Evolutionary conservation across 92 coral and sea anemone species (phyloP), one percentile per base, ranked within the genome.

Genomic region (Actinostola sp.): DNA sequence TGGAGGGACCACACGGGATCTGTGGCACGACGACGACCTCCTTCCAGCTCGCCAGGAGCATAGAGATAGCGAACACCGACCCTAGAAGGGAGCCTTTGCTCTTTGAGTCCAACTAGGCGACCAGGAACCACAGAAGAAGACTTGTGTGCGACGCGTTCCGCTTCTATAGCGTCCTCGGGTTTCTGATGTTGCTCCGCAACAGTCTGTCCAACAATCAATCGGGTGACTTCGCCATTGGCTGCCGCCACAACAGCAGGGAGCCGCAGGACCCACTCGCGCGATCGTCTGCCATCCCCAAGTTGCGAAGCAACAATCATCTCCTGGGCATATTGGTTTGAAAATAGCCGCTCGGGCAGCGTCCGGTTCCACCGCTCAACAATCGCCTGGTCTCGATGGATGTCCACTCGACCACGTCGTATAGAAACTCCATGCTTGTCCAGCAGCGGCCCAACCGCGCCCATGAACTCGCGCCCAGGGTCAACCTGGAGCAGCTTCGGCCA

Each of bases 401-500:
- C 63, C 2, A 70, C 73, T 21, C 58, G n/a, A 0, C 73, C 60
- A 9, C 73, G 73, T 15, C 58, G 32, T 0, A 66, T 19, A 11
- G 3, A 20, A 3, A 50, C 28, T 2, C 73, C 60, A n/a, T n/a
- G n/a, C n/a, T n/a, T n/a, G n/a, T n/a, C n/a, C n/a, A n/a, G n/a
- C n/a, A n/a, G n/a, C n/a, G n/a, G n/a, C n/a, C n/a, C n/a, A n/a
- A n/a, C n/a, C n/a, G n/a, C n/a, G n/a, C n/a, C n/a, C n/a, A n/a
- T n/a, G n/a, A n/a, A n/a, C n/a, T n/a, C n/a, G n/a, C n/a, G n/a
- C n/a, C n/a, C n/a, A n/a, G n/a, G n/a, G n/a, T 66, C 83, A 26
- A 77, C 75, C 13, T 77, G 82, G 0, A 67, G 26, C 15, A 58
- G 38, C 31, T 67, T 38, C 1, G 82, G 82, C 49, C 56, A 77